These are phyloP conservation scores for Lasius fuliginosus DNA, from an alignment of 2,888 invertebrate species.

Conservation along the genomic window DNA sequence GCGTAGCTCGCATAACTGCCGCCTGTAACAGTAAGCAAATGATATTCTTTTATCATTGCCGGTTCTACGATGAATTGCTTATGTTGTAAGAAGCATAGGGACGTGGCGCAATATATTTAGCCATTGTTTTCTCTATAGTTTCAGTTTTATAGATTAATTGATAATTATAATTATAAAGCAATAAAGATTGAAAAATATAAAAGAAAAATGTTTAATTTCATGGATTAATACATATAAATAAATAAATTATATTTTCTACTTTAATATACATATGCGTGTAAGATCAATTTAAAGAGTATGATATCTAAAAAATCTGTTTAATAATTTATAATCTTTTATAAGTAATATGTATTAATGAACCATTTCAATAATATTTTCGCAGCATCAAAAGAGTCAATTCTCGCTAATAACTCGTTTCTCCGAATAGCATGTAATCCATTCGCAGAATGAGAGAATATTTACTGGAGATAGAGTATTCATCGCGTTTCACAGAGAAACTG, in stretches of 20 bases:
- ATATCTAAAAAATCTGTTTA: neutral
- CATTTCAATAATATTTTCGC: neutral
- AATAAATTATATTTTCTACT: neutral
- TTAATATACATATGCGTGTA: neutral
- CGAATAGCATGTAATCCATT: neutral
- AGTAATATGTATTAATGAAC: neutral
- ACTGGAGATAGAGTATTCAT: conserved; percentile 37
- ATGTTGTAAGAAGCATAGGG: neutral
- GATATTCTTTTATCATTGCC: neutral
- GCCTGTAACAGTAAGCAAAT: conserved; percentile 77
- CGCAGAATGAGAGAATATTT: conserved; percentile 17
- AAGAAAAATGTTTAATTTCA: neutral
- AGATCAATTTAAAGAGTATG: neutral
- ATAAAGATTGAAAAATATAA: neutral
- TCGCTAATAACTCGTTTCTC: conserved; percentile 25
- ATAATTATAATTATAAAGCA: conserved; percentile 2
- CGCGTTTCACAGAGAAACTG: neutral
- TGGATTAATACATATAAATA: neutral
- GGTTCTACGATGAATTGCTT: neutral
- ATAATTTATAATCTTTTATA: neutral
- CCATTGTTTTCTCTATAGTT: neutral
- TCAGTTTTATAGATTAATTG: neutral
- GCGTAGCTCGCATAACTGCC: conserved; percentile 79
- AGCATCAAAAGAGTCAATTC: conserved; percentile 15
- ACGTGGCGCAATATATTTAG: neutral